Conservation (phyloP, 2,888 invertebrate species). For the Eupithecia centaureata region DNA sequence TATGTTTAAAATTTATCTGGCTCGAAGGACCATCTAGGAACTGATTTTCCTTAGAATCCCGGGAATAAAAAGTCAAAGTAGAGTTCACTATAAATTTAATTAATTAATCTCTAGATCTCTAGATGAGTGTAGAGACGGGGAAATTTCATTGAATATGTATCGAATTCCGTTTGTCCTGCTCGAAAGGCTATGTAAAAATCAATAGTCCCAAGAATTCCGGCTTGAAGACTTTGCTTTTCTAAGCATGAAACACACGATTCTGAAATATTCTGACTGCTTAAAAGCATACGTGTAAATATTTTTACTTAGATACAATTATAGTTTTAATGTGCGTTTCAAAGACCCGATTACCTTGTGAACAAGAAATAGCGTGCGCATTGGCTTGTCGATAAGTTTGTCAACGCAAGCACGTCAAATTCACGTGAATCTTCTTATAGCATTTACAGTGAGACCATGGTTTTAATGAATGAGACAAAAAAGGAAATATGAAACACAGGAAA, state of each 20-base stretch:
- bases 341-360: conserved; percentile 13
- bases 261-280: background rate
- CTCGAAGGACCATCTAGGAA: background rate
- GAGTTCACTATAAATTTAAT: background rate
- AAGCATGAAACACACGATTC: background rate
- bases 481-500: background rate
- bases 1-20: too few species aligned
- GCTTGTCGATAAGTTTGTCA: conserved; percentile 2
- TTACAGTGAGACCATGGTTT: background rate
- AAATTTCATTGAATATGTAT: background rate
- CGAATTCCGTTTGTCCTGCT: background rate
- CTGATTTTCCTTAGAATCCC: background rate
- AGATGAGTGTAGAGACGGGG: background rate
- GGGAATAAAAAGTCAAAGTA: background rate
- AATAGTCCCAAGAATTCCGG: background rate
- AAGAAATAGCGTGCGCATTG: conserved; percentile 6
- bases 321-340: conserved; percentile 3
- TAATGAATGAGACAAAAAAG: background rate
- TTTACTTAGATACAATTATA: background rate
- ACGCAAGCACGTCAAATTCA: conserved; percentile 14
- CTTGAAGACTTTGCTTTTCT: too few species aligned
- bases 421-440: conserved; percentile 4
- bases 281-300: background rate
- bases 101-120: background rate
- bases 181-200: background rate